A percentile compares a stretch with the other conserved stretches of the same genome.
phyloP scores from a whole-genome alignment of 2,888 invertebrate genomes.

The Flabesymbios commensalis region DNA sequence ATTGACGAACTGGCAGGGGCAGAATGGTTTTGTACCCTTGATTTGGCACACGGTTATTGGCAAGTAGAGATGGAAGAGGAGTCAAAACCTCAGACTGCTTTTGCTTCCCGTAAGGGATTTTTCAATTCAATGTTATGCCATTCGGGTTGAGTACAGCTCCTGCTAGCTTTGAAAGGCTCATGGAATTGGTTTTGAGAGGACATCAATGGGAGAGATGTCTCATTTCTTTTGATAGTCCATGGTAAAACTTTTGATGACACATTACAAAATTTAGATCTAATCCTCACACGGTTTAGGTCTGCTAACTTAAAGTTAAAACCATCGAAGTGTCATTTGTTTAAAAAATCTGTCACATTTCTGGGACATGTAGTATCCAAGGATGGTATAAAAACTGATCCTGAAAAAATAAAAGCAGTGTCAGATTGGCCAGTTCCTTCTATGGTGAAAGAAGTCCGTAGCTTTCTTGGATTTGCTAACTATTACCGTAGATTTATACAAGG shows the following conservation, averaged over 20 bases:
- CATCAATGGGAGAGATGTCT: background rate
- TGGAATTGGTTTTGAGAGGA: conserved; percentile 6
- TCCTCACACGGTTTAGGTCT: background rate
- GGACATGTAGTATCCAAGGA: conserved; percentile 14
- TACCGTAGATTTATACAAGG: conserved; percentile 9
- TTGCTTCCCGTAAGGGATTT: conserved; percentile 4
- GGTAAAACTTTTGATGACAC: background rate
- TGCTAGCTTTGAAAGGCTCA: conserved; percentile 15
- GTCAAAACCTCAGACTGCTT: conserved; percentile 16
- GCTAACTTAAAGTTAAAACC: background rate
- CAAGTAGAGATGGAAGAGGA: conserved; percentile 19
- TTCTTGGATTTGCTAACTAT: conserved; percentile 11
- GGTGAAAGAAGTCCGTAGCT: background rate
- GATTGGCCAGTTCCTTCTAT: conserved; percentile 9
- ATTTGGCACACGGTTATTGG: no score
- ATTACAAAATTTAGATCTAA: background rate
- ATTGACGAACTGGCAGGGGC: conserved; percentile 34
- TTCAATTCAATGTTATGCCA: conserved; percentile 10
- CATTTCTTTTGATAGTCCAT: conserved; percentile 19
- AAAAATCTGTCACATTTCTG: conserved; percentile 11
- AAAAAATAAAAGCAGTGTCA: conserved; percentile 9
- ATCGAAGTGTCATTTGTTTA: conserved; percentile 14
- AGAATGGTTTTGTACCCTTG: conserved; percentile 30
- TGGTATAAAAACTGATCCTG: conserved; percentile 13
- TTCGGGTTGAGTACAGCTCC: conserved; percentile 10